Conservation (phyloP, 2,797 vertebrate genomes). For the Rhyacichthys aspro region DNA sequence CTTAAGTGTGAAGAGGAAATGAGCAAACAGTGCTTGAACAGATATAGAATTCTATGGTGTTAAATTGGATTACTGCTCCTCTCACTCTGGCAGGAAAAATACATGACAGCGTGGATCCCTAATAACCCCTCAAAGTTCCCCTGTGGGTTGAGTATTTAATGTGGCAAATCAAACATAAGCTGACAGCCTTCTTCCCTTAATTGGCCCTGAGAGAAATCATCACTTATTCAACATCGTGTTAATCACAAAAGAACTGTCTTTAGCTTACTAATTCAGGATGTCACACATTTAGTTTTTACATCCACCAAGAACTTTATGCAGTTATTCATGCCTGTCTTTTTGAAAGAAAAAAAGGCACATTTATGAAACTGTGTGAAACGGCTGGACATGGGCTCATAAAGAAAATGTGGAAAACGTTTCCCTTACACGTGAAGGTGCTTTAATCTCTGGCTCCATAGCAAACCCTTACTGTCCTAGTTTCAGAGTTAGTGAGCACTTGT, state of each 20-base stretch:
- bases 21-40: slow-evolving; percentile 48
- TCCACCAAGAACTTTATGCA: slow-evolving; percentile 5
- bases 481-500: too few species aligned
- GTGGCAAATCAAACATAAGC: slow-evolving; percentile 52
- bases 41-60: slow-evolving; percentile 37
- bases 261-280: slow-evolving; percentile 1
- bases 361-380: neutral
- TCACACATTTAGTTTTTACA: slow-evolving; percentile 7
- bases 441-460: too few species aligned
- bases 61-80: slow-evolving; percentile 70
- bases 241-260: slow-evolving; percentile 10
- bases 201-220: slow-evolving; percentile 21
- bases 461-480: too few species aligned
- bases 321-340: slow-evolving; percentile 5
- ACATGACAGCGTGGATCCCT: slow-evolving; percentile 55
- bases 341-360: neutral
- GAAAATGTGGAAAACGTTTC: too few species aligned
- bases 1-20: neutral
- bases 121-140: slow-evolving; percentile 60
- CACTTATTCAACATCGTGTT: slow-evolving; percentile 25
- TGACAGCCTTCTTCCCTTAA: slow-evolving; percentile 42
- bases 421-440: too few species aligned
- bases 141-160: slow-evolving; percentile 65
- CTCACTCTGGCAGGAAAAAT: slow-evolving; percentile 46
- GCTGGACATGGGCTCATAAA: too few species aligned